These are phyloP conservation scores for Yoshiicerus persimilis DNA, from an alignment of 1,140 invertebrate genomes.

Conservation along the genomic window DNA sequence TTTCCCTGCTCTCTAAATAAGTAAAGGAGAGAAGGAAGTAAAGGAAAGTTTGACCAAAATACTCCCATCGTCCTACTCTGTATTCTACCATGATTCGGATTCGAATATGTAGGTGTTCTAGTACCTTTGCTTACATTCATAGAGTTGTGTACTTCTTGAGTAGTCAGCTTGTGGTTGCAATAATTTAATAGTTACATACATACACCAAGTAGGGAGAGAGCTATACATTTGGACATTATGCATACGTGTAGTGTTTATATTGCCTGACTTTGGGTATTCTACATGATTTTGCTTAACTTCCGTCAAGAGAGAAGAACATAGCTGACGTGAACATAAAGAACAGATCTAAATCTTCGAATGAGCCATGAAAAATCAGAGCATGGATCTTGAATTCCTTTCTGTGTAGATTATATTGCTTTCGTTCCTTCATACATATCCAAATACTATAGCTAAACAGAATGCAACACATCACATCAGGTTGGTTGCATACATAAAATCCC, in stretches of 20 bases:
- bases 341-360: neutral
- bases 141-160: neutral
- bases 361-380: neutral
- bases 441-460: neutral
- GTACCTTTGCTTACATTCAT: neutral
- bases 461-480: neutral
- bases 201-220: neutral
- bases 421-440: neutral
- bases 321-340: neutral
- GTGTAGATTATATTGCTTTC: slow-evolving; percentile 5
- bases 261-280: neutral
- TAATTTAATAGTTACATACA: neutral
- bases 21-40: neutral
- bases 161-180: neutral
- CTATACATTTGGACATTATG: neutral
- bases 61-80: neutral
- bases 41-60: neutral
- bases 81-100: neutral
- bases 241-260: neutral
- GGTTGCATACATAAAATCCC: neutral
- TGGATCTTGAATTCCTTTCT: neutral
- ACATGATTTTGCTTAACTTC: neutral
- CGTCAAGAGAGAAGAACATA: neutral
- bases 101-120: neutral
- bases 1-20: neutral